Conservation (phyloP, 2,888 invertebrate species). For the Liposcelis brunnea region DNA sequence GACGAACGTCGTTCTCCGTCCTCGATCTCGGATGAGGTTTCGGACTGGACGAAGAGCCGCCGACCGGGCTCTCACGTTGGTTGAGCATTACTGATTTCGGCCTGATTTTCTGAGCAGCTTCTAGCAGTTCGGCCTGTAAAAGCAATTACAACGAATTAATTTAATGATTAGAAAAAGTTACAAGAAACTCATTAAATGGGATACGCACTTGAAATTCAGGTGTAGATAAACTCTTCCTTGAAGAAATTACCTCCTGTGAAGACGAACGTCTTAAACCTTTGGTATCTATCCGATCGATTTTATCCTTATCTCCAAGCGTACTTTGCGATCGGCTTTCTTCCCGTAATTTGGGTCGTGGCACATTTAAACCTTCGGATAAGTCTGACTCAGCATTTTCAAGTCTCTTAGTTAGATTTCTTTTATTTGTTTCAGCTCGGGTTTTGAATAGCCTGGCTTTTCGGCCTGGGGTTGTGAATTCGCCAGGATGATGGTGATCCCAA, state of each 20-base stretch:
- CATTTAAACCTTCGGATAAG: not conserved
- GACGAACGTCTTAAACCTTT: not conserved
- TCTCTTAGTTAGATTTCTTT: slow-evolving; percentile 17
- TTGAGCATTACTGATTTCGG: slow-evolving; percentile 29
- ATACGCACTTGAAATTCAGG: slow-evolving; percentile 2
- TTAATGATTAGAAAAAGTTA: no score
- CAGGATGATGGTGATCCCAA: slow-evolving; percentile 28
- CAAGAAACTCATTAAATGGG: no score
- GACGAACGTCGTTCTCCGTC: not conserved
- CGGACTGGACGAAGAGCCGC: slow-evolving; percentile 15
- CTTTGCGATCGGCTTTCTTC: not conserved
- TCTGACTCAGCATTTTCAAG: no score
- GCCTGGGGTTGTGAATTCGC: slow-evolving; percentile 20
- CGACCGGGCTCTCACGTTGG: slow-evolving; percentile 18
- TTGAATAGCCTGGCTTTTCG: slow-evolving; percentile 51
- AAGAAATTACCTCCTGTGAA: slow-evolving; percentile 21
- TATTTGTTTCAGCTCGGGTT: slow-evolving; percentile 54
- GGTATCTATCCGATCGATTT: not conserved
- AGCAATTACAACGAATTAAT: no score
- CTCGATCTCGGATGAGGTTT: slow-evolving; percentile 1
- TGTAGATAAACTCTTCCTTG: slow-evolving; percentile 20
- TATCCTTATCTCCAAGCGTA: not conserved
- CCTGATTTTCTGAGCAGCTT: slow-evolving; percentile 29
- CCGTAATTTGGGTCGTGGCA: slow-evolving; percentile 4
- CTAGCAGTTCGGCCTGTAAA: slow-evolving; percentile 29